Base-by-base conservation (phyloP, 2,113 vertebrate genomes). In the Vanacampus margaritifer region DNA sequence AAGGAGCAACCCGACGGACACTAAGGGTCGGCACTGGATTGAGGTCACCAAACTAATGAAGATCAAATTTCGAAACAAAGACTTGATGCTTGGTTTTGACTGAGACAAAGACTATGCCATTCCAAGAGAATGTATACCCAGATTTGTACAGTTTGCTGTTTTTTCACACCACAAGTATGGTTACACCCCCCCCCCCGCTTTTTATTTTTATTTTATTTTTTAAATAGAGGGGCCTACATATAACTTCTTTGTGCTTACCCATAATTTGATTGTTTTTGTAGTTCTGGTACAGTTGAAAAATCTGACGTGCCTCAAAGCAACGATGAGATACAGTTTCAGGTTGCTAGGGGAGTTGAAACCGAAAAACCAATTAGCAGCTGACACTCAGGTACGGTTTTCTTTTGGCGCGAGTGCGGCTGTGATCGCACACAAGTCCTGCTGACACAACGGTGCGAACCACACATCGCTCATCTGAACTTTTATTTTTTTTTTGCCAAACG, bases 61-160 rank as follows among this genome's bases (percentile, higher is more conserved):
- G 71, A 80, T 70, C 36, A 56, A 69, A 66, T 60, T 19, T 0
- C 32, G 26, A 79, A 67, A 74, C 64, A 65, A 19, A 57, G 23
- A 78, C 73, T 78, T 51, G 65, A 78, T 82, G 81, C 84, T 86
- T 84, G 36, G 67, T 71, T 74, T 54, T 51, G 71, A 87, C 62
- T 67, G 86, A 94, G 94, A 93, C 87, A 53, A 89, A 90, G 91
- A 93, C 92, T 92, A 94, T 92, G 94, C 94, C 95, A 97, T 99
- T 99, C 95, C 89, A 89, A 95, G 92, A 95, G 96, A 97, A 98
- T 97, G 95, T 96, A 87, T 91, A 87, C 76, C 81, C 90, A 21
- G 93, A 91, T 93, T 71, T 93, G 92, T 93, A 93, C 87, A 93
- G 87, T 91, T 87, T 83, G 88, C 92, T 91, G 90, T 94, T 93